These are phyloP conservation scores for Tragelaphus imberbis DNA, from an alignment of 2,113 vertebrate species.

Conservation along the genomic window DNA sequence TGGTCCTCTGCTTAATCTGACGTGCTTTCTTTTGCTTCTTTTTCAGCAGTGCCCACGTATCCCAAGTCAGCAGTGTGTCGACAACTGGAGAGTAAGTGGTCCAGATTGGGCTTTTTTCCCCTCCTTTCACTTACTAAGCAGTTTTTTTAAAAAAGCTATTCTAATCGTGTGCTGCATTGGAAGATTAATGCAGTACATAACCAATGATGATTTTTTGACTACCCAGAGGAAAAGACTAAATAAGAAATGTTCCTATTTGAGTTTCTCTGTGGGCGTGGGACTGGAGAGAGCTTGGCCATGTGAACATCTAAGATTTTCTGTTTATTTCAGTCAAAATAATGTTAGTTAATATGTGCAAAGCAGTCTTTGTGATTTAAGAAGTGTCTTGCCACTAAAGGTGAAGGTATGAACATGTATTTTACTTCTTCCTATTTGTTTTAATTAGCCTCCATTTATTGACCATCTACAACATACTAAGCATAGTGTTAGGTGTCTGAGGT, in stretches of 20 bases:
- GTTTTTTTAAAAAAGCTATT: neutral
- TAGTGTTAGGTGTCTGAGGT: neutral
- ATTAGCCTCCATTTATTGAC: neutral
- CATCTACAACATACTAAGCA: neutral
- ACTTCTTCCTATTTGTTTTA: neutral
- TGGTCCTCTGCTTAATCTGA: conserved; percentile 46
- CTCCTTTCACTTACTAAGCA: neutral
- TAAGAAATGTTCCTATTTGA: neutral
- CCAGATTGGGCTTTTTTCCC: neutral
- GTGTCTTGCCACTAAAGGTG: neutral
- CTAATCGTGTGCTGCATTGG: neutral
- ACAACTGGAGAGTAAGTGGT: conserved; percentile 89
- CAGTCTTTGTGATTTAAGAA: neutral
- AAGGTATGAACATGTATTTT: neutral
- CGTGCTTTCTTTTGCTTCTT: conserved; percentile 49
- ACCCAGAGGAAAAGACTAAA: neutral
- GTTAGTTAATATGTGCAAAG: neutral
- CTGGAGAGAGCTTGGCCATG: neutral
- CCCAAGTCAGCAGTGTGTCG: conserved; percentile 83
- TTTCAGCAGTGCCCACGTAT: conserved; percentile 83
- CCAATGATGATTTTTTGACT: neutral
- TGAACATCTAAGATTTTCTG: neutral
- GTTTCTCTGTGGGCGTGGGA: neutral
- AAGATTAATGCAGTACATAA: neutral
- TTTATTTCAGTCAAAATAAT: conserved; percentile 10